Evolutionary conservation across 2,113 vertebrate genomes (phyloP), one percentile per base, ranked within the genome.

Genomic region (Stegastes partitus): DNA sequence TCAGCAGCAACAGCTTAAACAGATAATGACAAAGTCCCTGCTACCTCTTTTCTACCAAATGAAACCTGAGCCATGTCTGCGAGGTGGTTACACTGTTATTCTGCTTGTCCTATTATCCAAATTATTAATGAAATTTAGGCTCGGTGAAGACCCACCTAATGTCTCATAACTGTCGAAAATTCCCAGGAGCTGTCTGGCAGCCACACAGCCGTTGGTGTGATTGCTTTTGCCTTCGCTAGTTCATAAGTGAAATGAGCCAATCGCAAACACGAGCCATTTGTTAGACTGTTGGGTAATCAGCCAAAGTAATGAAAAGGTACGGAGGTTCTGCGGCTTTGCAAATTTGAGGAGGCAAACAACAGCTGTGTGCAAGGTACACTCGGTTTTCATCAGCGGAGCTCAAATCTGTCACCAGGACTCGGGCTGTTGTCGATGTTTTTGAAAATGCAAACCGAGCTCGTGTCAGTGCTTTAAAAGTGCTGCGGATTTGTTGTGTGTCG

Each of bases 221-320:
- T 82, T 74, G 75, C 61, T 74, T 86, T 69, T 62, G 71, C 53
- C 28, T 57, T 73, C n/a, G 25, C 65, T 56, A 11, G 76, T 81
- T 81, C 66, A 74, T 61, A 54, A 79, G 84, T 79, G 77, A 82
- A 91, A 87, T 68, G 82, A 87, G 82, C 74, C 84, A 47, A 68
- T 63, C 5, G 39, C 74, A 79, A 87, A 83, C 74, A 73, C 1
- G 0, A 74, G 68, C 66, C 74, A 63, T 81, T 83, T 81, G 75
- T 83, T 49, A 45, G 81, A 66, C 78, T 80, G 66, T 74, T 79
- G 80, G 59, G 68, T 77, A 83, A 87, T 85, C 68, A 85, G 79
- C 74, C 65, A 45, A 70, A 74, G 70, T 65, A 83, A 83, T 74
- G 78, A 81, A 64, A 81, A 82, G 72, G 56, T 61, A 19, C 53